Conservation (phyloP, 2,797 vertebrate genomes). For the Telmatherina bonti region DNA sequence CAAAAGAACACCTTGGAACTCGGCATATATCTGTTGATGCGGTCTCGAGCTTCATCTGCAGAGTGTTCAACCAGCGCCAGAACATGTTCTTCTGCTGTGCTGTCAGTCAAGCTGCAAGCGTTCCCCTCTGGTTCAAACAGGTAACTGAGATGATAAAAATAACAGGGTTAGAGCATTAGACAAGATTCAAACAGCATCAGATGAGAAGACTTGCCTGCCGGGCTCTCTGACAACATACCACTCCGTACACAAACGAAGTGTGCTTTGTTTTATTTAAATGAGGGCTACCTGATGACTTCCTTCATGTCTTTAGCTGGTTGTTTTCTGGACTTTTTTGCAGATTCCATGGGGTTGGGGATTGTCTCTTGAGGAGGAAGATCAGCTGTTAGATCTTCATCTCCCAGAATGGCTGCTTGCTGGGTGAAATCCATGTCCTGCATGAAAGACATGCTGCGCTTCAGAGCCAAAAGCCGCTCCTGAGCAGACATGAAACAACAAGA, state of each 20-base stretch:
- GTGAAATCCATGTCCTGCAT: constrained; percentile 99
- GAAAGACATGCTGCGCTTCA: constrained; percentile 99
- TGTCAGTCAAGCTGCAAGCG: constrained; percentile 96
- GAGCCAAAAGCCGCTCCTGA: constrained; percentile 96
- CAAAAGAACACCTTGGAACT: constrained; percentile 89
- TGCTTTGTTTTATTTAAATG: background rate
- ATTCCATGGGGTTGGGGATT: constrained; percentile 89
- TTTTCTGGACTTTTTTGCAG: constrained; percentile 95
- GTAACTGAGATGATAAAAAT: constrained; percentile 80
- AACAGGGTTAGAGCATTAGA: background rate
- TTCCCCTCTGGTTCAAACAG: constrained; percentile 96
- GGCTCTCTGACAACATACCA: background rate
- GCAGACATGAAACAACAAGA: constrained; percentile 87
- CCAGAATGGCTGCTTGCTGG: constrained; percentile 98
- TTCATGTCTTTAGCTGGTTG: constrained; percentile 93
- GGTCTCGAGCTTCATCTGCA: constrained; percentile 96
- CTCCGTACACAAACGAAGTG: background rate
- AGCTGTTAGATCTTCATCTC: constrained; percentile 89
- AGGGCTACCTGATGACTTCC: constrained; percentile 90
- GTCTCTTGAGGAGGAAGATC: constrained; percentile 91
- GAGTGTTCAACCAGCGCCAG: constrained; percentile 96
- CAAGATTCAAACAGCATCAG: constrained; percentile 2
- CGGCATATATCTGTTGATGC: constrained; percentile 92
- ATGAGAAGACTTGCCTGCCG: background rate
- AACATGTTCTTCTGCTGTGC: constrained; percentile 97